Evolutionary conservation across 2,113 vertebrate species (phyloP), one percentile per base, ranked within the genome.

Genomic region (Coregonus clupeaformis): DNA sequence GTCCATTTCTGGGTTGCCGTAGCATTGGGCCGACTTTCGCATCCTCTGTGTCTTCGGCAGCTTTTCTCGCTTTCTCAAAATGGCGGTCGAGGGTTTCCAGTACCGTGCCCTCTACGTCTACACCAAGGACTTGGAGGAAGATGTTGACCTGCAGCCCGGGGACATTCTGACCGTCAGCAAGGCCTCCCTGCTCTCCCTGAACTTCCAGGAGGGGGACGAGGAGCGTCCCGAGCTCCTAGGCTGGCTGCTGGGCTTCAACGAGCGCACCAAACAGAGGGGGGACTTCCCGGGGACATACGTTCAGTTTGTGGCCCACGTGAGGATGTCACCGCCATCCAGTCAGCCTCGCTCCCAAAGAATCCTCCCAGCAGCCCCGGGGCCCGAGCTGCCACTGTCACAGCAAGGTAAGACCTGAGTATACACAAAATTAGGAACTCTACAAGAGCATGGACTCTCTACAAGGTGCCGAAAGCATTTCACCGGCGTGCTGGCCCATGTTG

Each of bases 231-330:
- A 95, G 63, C 89, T 59, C 2, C 92, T 98, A 1, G 97, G 96
- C 69, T 98, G 97, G 97, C 95, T 98, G 77, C 91, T 96, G 7
- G 97, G 97, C 0, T 89, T 95, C 92, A 98, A 98, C 0, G 95
- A 98, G 82, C 93, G 95, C 73, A 96, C 96, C 52, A 95, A 95
- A 77, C 97, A 98, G 89, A 95, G 95, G 24, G 97, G 97, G 0
- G 95, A 97, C 87, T 98, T 98, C 69, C 97, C 97, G 0, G 97
- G 96, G 77, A 98, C 96, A 0, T 98, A 97, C 0, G 96, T 98
- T 18, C 92, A 97, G 89, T 98, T 95, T 2, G 88, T 97, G 67
- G 96, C 96, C 18, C 93, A 94, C 0, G 91, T 98, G 69, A 94
- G 92, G 82, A 94, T 96, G 85, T 81, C 92, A 0, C 87, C 93